Evolutionary conservation across 2,797 vertebrate genomes (phyloP).

Genomic region (Lagodon rhomboides): DNA sequence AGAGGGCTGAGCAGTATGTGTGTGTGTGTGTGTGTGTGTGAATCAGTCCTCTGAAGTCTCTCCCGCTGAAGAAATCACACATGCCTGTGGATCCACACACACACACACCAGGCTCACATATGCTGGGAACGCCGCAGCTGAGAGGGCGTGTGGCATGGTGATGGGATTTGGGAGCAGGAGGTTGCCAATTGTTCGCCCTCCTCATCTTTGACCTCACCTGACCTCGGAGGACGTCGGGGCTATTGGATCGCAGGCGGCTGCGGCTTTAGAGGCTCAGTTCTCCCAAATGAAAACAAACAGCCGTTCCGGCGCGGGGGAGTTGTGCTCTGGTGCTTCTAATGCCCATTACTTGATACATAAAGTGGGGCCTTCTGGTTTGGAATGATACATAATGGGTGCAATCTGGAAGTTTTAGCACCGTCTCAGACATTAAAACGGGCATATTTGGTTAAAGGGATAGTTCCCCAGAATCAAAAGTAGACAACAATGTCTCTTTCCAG

Average conservation of each 20-base stretch:
- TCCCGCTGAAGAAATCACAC: constrained; percentile 48
- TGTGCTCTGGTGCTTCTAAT: constrained; percentile 35
- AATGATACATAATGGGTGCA: constrained; percentile 29
- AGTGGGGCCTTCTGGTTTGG: constrained; percentile 42
- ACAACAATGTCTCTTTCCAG: too few relatives aligned
- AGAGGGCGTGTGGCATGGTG: constrained; percentile 62
- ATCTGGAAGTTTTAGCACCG: not conserved
- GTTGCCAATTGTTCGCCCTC: constrained; percentile 69
- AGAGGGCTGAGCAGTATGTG: constrained; percentile 24
- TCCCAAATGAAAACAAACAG: constrained; percentile 58
- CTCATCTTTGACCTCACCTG: constrained; percentile 77
- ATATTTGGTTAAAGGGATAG: too few relatives aligned
- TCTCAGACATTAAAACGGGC: not conserved
- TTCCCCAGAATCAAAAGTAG: too few relatives aligned
- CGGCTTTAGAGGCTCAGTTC: constrained; percentile 57
- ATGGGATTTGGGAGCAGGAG: constrained; percentile 65
- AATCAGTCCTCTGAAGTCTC: constrained; percentile 54
- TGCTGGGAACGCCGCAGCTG: constrained; percentile 72
- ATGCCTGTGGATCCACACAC: constrained; percentile 47
- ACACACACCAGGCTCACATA: constrained; percentile 50
- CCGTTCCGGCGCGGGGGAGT: constrained; percentile 15
- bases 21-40: constrained; percentile 1
- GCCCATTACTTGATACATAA: constrained; percentile 51
- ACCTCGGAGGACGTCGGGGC: constrained; percentile 56
- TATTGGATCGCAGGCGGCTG: constrained; percentile 43